Base-by-base conservation (phyloP, 2,113 vertebrate species). In the Spea bombifrons region DNA sequence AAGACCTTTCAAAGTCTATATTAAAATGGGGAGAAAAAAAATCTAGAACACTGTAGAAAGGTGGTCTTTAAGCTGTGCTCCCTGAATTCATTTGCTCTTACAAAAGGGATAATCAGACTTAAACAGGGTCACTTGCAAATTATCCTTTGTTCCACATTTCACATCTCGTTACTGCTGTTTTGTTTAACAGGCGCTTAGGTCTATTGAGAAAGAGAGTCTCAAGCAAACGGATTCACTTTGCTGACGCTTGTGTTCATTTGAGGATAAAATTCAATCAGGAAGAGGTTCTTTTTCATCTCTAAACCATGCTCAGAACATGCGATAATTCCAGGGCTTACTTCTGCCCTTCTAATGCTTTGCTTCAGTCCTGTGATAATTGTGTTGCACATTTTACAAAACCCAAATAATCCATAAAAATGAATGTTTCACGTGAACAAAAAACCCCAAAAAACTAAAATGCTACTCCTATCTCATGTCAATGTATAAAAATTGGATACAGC, bases 131-230 rank as follows among this genome's bases (percentile, higher is more conserved):
- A 50, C 71, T 80, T 67, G 71, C 71, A 80, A 80, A 80, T 73
- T 80, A 73, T 66, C 64, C 78, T 74, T 74, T 68, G 81, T 74
- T 82, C 81, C 71, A 69, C 64, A 73, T 82, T 82, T 78, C 75
- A 69, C 75, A 74, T 82, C 75, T 74, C 57, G 71, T 82, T 77
- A 64, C 75, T 78, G 75, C 75, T 82, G 75, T 78, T 82, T 78
- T 82, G 75, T 82, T 82, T 78, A 69, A 66, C 81, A 64, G 64
- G 53, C 75, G 81, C 52, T 73, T 77, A 71, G 68, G 82, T 73
- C 73, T 68, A 68, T 79, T 59, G 49, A 76, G 77, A 0, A 0
- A 61, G 10, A 75, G 52, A 80, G 79, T 52, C 63, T 69, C 7
- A n/a, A 80, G 64, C 78, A 57, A 76, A 73, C 81, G 78, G 75